These are phyloP conservation scores for Blastobasis lacticolella DNA, from an alignment of 2,888 invertebrate species.

Conservation along the genomic window DNA sequence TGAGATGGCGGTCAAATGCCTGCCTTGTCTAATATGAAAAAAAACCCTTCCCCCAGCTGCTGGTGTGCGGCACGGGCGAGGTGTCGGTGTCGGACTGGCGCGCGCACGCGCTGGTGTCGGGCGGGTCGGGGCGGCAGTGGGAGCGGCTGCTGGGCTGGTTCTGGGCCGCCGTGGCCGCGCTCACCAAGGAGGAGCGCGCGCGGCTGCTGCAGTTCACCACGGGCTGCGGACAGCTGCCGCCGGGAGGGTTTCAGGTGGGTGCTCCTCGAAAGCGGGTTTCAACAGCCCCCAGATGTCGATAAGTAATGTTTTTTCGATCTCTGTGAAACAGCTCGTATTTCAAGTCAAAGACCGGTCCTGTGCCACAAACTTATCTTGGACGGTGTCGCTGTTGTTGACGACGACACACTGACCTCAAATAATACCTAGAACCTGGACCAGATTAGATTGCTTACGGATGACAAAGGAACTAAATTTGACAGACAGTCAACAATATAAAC, in stretches of 20 bases:
- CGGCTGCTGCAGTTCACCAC: slow-evolving; percentile 93
- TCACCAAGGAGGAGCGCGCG: slow-evolving; percentile 94
- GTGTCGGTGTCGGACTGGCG: slow-evolving; percentile 93
- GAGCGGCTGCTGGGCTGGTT: slow-evolving; percentile 88
- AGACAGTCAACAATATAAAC: too few relatives aligned
- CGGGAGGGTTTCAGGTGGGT: slow-evolving; percentile 83
- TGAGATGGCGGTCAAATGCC: too few relatives aligned
- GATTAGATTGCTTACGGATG: too few relatives aligned
- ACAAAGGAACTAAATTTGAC: too few relatives aligned
- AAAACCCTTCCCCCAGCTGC: slow-evolving; percentile 75
- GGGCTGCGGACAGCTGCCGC: slow-evolving; percentile 90
- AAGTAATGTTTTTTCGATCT: background rate
- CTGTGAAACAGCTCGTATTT: too few relatives aligned
- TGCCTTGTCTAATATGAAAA: too few relatives aligned
- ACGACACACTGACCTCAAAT: too few relatives aligned
- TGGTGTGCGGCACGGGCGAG: slow-evolving; percentile 94
- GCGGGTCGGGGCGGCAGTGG: slow-evolving; percentile 80
- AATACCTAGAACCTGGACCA: too few relatives aligned
- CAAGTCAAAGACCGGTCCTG: too few relatives aligned
- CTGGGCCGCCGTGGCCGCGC: slow-evolving; percentile 87
- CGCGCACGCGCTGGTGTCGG: slow-evolving; percentile 89
- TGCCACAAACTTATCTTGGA: too few relatives aligned
- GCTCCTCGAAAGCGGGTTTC: background rate
- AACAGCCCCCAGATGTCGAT: background rate
- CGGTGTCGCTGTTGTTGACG: too few relatives aligned